Evolutionary conservation across 2,888 invertebrate genomes (phyloP), one percentile per base, ranked within the genome.

Genomic region (Yponomeuta cagnagella): DNA sequence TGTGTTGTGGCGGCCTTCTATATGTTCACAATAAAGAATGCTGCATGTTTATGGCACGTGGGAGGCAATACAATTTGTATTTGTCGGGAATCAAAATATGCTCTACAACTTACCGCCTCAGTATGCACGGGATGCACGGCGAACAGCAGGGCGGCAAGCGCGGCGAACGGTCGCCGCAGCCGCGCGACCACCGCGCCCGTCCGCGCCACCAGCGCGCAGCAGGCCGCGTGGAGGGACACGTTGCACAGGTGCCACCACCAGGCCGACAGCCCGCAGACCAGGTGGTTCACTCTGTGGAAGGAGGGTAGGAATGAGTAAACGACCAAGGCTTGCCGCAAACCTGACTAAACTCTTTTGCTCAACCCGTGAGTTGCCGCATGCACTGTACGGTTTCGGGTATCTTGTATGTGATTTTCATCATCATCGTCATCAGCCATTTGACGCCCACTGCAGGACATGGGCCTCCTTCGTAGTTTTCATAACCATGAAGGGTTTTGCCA

Each of bases 111-210:
- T 84, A 97, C 97, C 83, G 97, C 97, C 87, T 98, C 97, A 1
- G 97, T 96, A 85, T 97, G 97, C 74, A 98, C 94, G 33, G 98
- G 97, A 83, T 98, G 98, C 3, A 95, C 94, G 5, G 97, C 97
- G 82, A 97, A 98, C 76, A 97, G 89, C 66, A 96, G 85, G 30
- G 96, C 95, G 0, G 96, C 95, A 15, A 96, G 86, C 9, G 95
- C 76, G 97, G 89, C 66, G 96, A 85, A 30, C 96, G 95, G 0
- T 96, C 95, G 15, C 78, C 94, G 94, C 76, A 96, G 90, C 31
- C 94, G 93, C 68, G 95, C 95, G 70, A 96, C 94, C n/a, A 92
- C 90, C 69, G 94, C 89, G 77, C 95, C 95, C 63, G 95, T 94
- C 75, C 95, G 93, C 31, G 95, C 95, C 77, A 96, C 96, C 63